phyloP scores from a whole-genome alignment of 2,113 vertebrate genomes.

The Festucalex cinctus region DNA sequence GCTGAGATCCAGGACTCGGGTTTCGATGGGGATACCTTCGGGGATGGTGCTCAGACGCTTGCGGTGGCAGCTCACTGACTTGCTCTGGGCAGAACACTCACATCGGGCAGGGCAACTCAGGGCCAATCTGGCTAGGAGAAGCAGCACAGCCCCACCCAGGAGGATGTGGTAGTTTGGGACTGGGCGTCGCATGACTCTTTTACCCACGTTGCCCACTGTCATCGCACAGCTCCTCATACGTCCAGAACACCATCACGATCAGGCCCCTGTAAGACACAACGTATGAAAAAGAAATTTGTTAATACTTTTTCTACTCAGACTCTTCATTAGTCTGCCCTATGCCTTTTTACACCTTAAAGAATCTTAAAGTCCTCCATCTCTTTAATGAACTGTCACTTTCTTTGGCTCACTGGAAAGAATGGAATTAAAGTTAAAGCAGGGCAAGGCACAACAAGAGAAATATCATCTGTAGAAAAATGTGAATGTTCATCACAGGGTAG shows the following conservation, averaged over 20 bases:
- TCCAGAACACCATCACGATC: conserved; percentile 63
- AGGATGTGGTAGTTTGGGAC: conserved; percentile 57
- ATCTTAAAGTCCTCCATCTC: conserved; percentile 24
- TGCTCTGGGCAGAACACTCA: conserved; percentile 91
- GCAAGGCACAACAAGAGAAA: conserved; percentile 29
- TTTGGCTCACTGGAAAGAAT: conserved; percentile 22
- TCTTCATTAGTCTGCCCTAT: not conserved
- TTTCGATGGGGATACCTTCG: conserved; percentile 94
- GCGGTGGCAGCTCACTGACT: conserved; percentile 91
- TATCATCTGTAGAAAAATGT: conserved; percentile 40
- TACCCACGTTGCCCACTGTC: conserved; percentile 67
- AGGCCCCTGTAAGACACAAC: conserved; percentile 51
- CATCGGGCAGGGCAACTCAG: conserved; percentile 92
- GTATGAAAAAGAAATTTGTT: conserved; percentile 11
- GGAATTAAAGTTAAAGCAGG: conserved; percentile 41
- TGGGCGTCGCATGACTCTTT: conserved; percentile 62
- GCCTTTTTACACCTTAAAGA: conserved; percentile 35
- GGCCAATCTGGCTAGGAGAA: conserved; percentile 66
- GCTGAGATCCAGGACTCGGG: conserved; percentile 86
- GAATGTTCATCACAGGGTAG: conserved; percentile 35
- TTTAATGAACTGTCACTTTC: conserved; percentile 44
- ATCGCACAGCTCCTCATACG: conserved; percentile 55
- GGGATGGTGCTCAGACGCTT: conserved; percentile 85
- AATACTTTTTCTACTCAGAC: not conserved
- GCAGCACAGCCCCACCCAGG: conserved; percentile 62